phyloP scores from a whole-genome alignment of 2,113 vertebrate genomes.

The Microtus ochrogaster region DNA sequence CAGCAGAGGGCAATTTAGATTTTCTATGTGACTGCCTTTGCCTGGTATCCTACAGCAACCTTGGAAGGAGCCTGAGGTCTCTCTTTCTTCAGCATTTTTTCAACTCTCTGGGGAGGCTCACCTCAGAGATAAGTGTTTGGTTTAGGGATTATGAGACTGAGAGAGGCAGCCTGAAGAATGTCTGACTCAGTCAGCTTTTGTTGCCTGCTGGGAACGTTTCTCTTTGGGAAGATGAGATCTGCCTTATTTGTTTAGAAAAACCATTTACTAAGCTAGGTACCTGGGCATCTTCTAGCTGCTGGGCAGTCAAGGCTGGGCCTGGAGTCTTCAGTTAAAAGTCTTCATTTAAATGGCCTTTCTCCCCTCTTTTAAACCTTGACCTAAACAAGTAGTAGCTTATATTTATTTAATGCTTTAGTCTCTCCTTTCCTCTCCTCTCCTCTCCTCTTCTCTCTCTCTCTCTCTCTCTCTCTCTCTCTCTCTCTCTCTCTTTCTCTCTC shows the following conservation, averaged over 20 bases:
- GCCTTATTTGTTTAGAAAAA: constrained; percentile 48
- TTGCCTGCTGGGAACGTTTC: constrained; percentile 37
- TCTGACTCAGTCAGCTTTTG: constrained; percentile 60
- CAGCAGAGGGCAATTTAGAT: background rate
- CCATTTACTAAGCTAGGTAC: background rate
- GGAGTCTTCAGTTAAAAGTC: background rate
- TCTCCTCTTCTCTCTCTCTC: too few relatives aligned
- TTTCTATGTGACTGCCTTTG: background rate
- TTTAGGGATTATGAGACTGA: constrained; percentile 45
- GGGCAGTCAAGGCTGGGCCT: background rate
- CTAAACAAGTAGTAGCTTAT: background rate
- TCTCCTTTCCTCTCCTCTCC: background rate
- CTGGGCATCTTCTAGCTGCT: background rate
- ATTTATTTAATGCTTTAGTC: constrained; percentile 54
- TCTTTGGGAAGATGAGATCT: background rate
- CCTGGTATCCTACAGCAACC: background rate
- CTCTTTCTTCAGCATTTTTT: constrained; percentile 7
- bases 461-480: background rate
- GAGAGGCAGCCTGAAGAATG: constrained; percentile 34
- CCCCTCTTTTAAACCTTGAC: background rate
- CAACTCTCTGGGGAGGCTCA: constrained; percentile 47
- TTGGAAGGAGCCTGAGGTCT: constrained; percentile 1
- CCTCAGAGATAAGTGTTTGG: constrained; percentile 59
- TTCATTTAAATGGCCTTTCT: constrained; percentile 49
- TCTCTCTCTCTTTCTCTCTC: too few relatives aligned